A percentile compares a stretch with the other conserved stretches of the same genome.
Evolutionary conservation across 2,113 vertebrate genomes (phyloP).

Genomic region (Chaetops frenatus): DNA sequence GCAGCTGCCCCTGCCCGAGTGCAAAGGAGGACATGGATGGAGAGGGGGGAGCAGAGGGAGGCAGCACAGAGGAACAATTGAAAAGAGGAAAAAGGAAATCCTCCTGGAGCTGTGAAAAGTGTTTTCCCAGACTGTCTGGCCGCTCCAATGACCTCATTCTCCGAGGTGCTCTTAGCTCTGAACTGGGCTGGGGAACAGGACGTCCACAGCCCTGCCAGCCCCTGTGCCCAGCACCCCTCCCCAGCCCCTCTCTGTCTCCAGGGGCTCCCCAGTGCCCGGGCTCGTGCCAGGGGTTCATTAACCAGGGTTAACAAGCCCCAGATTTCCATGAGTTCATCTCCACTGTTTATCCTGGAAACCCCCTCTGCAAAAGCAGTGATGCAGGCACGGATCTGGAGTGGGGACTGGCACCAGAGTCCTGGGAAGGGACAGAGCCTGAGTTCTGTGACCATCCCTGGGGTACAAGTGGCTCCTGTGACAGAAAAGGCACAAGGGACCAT

Average conservation of each 20-base stretch:
- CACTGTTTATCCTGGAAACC: slow-evolving; percentile 35
- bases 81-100: slow-evolving; percentile 66
- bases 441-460: background rate
- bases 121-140: slow-evolving; percentile 67
- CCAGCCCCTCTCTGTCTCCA: background rate
- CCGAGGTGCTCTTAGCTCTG: background rate
- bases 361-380: background rate
- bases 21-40: slow-evolving; percentile 40
- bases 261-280: rapidly evolving
- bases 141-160: slow-evolving; percentile 43
- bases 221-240: background rate
- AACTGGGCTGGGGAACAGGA: background rate
- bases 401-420: background rate
- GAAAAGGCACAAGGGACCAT: rapidly evolving
- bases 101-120: slow-evolving; percentile 52
- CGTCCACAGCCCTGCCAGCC: background rate
- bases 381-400: background rate
- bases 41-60: background rate
- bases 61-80: slow-evolving; percentile 50
- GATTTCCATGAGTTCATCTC: slow-evolving; percentile 3
- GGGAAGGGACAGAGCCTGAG: background rate
- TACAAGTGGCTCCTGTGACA: rapidly evolving
- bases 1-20: background rate
- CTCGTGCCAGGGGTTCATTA: background rate
- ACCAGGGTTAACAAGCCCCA: background rate